Evolutionary conservation across 2,888 invertebrate genomes (phyloP), one percentile per base, ranked within the genome.

Genomic region (Halocaridina rubra): DNA sequence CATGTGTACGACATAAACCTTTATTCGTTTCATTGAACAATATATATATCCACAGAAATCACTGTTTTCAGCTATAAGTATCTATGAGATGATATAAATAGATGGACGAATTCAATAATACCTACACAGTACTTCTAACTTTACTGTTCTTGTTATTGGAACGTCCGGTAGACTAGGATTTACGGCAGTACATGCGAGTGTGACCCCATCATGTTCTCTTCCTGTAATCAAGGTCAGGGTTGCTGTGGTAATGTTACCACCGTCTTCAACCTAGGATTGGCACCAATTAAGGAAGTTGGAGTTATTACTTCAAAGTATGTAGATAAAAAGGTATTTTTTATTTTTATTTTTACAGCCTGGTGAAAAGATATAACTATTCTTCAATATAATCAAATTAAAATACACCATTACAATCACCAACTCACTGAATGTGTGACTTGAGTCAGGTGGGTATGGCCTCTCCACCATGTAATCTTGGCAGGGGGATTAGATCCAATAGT

Each of bases 401-500:
- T 19, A 5, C 59, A 22, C 59, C 7, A 7, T 1, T 39, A 8
- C 22, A 46, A 19, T 7, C 13, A 3, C 29, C 16, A 53, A 76
- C 87, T 76, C 16, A 87, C 87, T 2, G 71, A 61, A 39, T 75
- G 33, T 27, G 61, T 27, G 53, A 81, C 82, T 16, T 86, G 53
- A 10, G 59, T 88, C 69, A 89, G 87, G 24, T 82, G 88, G 5
- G 84, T 81, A 57, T 88, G 89, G 10, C 86, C 88, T 77, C 89
- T 89, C 78, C 89, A 89, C 89, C 89, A 90, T 19, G 89, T 86
- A 24, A 90, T 81, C 3, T 84, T 79, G 0, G 89, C 89, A 8
- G 89, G 89, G 3, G 90, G 89, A 53, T 89, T 87, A 2, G 89
- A 90, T 0, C 89, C 89, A 22, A 81, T 85, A 3, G 89, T 80